phyloP scores from a whole-genome alignment of 1,140 invertebrate genomes.

The Yoshiicerus persimilis region DNA sequence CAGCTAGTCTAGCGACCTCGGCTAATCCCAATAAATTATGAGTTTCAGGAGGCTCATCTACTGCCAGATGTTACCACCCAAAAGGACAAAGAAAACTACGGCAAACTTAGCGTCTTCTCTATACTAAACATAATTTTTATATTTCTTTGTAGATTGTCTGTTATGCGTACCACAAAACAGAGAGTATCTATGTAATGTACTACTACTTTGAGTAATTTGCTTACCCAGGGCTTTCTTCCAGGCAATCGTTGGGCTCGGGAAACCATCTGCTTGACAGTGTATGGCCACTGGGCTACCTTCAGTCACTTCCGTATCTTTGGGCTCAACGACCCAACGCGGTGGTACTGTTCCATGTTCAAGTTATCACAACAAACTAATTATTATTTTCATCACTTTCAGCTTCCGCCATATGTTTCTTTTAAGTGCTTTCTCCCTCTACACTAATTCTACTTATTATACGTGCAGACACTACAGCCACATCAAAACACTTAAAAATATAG shows the following conservation, averaged over 20 bases:
- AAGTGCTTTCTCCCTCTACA: neutral
- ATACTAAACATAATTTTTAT: neutral
- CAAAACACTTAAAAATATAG: too few species aligned
- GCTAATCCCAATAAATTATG: conserved; percentile 37
- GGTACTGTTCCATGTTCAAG: conserved; percentile 54
- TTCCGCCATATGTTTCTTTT: neutral
- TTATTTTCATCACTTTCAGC: neutral
- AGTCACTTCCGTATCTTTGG: conserved; percentile 75
- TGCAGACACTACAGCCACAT: neutral
- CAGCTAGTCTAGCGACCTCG: neutral
- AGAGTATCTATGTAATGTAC: neutral
- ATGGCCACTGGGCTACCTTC: conserved; percentile 77
- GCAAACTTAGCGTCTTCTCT: neutral
- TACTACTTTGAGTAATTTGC: neutral
- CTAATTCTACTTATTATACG: neutral
- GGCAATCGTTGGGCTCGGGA: conserved; percentile 58
- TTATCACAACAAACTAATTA: neutral
- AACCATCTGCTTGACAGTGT: conserved; percentile 67
- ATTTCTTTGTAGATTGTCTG: neutral
- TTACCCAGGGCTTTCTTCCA: conserved; percentile 58
- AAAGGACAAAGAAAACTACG: conserved; percentile 10
- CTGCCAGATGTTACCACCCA: conserved; percentile 21
- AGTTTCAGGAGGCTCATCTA: conserved; percentile 23
- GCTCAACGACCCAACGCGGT: conserved; percentile 61
- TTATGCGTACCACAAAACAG: neutral